These are phyloP conservation scores for Lutraria rhynchaena DNA, from an alignment of 1,140 invertebrate genomes.

Conservation along the genomic window DNA sequence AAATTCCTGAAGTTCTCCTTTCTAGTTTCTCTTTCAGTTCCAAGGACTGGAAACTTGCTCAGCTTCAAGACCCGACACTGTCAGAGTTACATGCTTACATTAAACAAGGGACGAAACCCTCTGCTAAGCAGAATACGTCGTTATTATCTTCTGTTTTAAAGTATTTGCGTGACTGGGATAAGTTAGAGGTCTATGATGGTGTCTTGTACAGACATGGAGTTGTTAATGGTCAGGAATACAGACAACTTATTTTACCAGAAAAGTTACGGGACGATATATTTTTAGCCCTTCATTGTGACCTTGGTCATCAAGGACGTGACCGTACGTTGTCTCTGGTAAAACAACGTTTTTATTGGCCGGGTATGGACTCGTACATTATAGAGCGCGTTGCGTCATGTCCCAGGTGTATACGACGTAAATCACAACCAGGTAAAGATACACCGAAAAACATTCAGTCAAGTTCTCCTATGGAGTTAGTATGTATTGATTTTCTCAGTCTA, in stretches of 20 bases:
- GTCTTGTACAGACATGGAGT: constrained; percentile 3
- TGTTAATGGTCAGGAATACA: constrained; percentile 11
- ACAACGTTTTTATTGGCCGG: constrained; percentile 50
- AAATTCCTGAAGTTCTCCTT: neutral
- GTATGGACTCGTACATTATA: constrained; percentile 33
- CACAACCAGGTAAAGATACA: constrained; percentile 3
- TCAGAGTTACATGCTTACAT: neutral
- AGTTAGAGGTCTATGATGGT: constrained; percentile 15
- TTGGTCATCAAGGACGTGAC: too few species aligned
- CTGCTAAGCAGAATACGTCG: neutral
- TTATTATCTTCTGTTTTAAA: neutral
- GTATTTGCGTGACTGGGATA: constrained; percentile 16
- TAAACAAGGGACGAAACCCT: constrained; percentile 1
- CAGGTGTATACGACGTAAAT: neutral
- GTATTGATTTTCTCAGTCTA: too few species aligned
- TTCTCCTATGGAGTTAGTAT: constrained; percentile 48
- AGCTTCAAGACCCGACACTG: neutral
- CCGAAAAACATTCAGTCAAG: neutral
- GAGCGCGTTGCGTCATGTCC: neutral
- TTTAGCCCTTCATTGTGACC: constrained; percentile 26
- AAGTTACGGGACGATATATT: constrained; percentile 8
- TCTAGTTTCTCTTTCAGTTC: neutral
- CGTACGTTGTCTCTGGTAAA: constrained; percentile 18
- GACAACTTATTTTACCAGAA: constrained; percentile 32
- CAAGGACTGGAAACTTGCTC: constrained; percentile 16